A percentile compares a stretch with the other conserved stretches of the same genome.
Conservation (phyloP, 2,797 vertebrate species). For the Ataeniobius toweri region DNA sequence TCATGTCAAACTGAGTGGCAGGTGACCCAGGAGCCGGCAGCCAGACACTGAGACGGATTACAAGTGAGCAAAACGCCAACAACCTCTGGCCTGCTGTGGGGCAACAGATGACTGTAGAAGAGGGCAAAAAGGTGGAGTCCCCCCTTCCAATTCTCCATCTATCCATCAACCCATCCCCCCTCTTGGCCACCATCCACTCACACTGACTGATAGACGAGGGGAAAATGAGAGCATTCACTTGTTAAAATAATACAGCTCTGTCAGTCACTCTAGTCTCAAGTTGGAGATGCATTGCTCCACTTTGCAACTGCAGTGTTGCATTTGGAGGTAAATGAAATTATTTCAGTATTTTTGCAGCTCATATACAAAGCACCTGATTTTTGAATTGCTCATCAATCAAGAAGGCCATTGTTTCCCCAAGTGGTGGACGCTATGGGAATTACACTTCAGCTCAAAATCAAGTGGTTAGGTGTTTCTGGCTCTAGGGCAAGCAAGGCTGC, state of each 20-base stretch:
- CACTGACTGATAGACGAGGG: constrained; percentile 63
- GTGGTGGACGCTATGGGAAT: constrained; percentile 32
- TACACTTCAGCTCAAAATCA: constrained; percentile 21
- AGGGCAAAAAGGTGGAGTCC: constrained; percentile 69
- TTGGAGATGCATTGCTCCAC: constrained; percentile 18
- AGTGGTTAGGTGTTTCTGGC: constrained; percentile 39
- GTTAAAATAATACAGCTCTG: constrained; percentile 53
- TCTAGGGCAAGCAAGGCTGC: constrained; percentile 36
- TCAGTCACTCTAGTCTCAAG: constrained; percentile 26
- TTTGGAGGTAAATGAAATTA: constrained; percentile 23
- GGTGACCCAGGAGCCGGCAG: constrained; percentile 82
- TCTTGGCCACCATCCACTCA: constrained; percentile 50
- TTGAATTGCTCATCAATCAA: constrained; percentile 45
- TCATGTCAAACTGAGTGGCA: constrained; percentile 83
- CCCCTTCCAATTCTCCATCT: constrained; percentile 37
- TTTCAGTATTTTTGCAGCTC: constrained; percentile 8
- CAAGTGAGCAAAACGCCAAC: constrained; percentile 79
- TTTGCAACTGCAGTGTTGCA: constrained; percentile 22
- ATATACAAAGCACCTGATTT: constrained; percentile 31
- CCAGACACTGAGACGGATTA: constrained; percentile 80
- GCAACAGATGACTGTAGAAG: constrained; percentile 72
- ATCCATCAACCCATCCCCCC: constrained; percentile 62
- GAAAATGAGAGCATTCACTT: constrained; percentile 61
- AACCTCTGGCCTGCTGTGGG: constrained; percentile 79
- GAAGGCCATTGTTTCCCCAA: constrained; percentile 17